Percentiles rank a stretch among this genome's conserved stretches.
Evolutionary conservation across 2,113 vertebrate genomes (phyloP).

Genomic region (Ceyx cyanopectus): DNA sequence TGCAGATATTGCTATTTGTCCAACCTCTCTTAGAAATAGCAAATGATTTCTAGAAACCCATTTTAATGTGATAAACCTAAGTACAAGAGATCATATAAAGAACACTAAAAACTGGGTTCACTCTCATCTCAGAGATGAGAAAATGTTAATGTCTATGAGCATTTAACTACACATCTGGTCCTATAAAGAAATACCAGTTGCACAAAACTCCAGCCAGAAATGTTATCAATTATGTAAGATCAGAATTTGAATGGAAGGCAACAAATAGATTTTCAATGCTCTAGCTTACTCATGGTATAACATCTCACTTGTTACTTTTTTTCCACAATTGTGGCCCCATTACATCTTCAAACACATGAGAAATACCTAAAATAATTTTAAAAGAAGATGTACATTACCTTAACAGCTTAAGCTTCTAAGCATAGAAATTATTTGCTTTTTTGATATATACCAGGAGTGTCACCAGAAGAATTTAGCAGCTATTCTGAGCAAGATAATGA

Average conservation of each 20-base stretch:
- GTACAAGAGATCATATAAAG: conserved; percentile 4
- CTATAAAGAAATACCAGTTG: conserved; percentile 24
- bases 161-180: conserved; percentile 50
- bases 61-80: conserved; percentile 44
- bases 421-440: background rate
- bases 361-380: background rate
- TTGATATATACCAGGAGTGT: background rate
- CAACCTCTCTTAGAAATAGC: conserved; percentile 27
- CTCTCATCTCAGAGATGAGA: conserved; percentile 36
- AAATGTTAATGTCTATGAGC: conserved; percentile 27
- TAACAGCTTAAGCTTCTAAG: background rate
- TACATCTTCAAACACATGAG: background rate
- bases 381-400: background rate
- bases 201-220: conserved; percentile 25
- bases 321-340: background rate
- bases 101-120: conserved; percentile 6
- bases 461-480: background rate
- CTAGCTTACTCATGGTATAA: background rate
- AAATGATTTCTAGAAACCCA: conserved; percentile 38
- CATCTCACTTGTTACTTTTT: background rate
- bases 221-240: conserved; percentile 31
- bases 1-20: conserved; percentile 49
- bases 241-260: conserved; percentile 15
- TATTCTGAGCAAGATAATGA: background rate
- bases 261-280: background rate